phyloP scores from a whole-genome alignment of 2,797 vertebrate genomes.

The Emydoidea blandingii region DNA sequence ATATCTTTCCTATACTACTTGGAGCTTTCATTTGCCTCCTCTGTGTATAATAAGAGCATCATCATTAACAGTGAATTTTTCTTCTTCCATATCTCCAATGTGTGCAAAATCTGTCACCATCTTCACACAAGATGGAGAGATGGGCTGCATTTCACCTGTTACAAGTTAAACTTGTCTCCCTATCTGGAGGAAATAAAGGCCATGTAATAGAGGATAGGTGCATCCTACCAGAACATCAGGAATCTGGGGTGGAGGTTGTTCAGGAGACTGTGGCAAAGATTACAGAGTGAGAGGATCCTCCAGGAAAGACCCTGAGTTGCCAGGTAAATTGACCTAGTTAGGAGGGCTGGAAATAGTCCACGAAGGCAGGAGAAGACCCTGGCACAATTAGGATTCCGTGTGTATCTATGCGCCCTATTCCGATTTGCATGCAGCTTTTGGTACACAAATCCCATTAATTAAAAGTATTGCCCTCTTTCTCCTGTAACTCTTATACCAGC shows the following conservation, averaged over 20 bases:
- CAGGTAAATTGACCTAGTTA: not conserved
- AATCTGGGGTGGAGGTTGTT: not conserved
- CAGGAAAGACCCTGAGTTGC: not conserved
- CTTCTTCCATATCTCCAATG: not conserved
- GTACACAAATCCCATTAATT: not conserved
- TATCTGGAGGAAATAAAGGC: not conserved
- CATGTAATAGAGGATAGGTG: not conserved
- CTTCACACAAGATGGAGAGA: not conserved
- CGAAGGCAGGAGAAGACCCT: not conserved
- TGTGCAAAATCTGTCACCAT: not conserved
- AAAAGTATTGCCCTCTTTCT: not conserved
- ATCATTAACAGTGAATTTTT: no score
- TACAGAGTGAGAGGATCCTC: not conserved
- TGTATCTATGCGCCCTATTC: not conserved
- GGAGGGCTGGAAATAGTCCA: not conserved
- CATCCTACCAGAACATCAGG: not conserved
- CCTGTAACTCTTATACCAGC: not conserved
- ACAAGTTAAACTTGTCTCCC: not conserved
- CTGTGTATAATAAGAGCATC: not conserved
- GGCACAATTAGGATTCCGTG: not conserved
- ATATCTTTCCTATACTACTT: not conserved
- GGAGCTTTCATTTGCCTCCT: not conserved
- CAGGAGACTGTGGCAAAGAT: not conserved
- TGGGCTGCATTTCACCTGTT: not conserved
- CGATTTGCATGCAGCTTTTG: not conserved